Evolutionary conservation across 1,140 invertebrate species (phyloP).

Genomic region (Pararge aegeria): DNA sequence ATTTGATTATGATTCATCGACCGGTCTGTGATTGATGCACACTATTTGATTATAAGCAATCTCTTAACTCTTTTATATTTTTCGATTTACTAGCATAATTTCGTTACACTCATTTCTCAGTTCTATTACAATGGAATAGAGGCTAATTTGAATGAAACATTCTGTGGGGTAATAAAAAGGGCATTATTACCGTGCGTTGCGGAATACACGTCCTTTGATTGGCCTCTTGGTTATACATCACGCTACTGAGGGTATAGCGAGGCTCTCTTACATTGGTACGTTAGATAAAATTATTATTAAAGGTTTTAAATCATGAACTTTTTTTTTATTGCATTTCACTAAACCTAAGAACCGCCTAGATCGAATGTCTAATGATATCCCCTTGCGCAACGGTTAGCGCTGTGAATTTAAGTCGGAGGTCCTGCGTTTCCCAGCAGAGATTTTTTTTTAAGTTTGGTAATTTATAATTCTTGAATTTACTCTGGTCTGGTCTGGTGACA

Average conservation of each 20-base stretch:
- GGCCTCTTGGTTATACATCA: slow-evolving; percentile 20
- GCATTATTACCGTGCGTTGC: slow-evolving; percentile 18
- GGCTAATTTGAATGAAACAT: neutral
- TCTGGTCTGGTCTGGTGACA: too few relatives aligned
- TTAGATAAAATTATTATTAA: too few relatives aligned
- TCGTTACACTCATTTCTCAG: neutral
- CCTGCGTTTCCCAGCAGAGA: too few relatives aligned
- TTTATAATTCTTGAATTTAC: too few relatives aligned
- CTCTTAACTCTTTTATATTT: slow-evolving; percentile 15
- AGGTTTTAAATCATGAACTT: too few relatives aligned
- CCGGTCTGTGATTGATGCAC: slow-evolving; percentile 8
- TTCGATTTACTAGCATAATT: neutral
- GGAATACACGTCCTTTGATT: slow-evolving; percentile 23
- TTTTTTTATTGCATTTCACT: too few relatives aligned
- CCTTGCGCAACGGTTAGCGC: too few relatives aligned
- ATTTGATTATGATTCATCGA: slow-evolving; percentile 23
- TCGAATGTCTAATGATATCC: too few relatives aligned
- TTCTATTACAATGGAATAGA: neutral
- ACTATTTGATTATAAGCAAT: slow-evolving; percentile 9
- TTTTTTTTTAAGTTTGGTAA: too few relatives aligned
- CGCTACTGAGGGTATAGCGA: slow-evolving; percentile 8
- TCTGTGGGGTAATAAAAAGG: slow-evolving; percentile 12
- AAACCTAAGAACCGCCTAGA: too few relatives aligned
- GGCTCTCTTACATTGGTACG: neutral
- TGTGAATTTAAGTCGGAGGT: too few relatives aligned